Conservation (phyloP, 2,113 vertebrate genomes). For the Paraplagusia blochii region DNA sequence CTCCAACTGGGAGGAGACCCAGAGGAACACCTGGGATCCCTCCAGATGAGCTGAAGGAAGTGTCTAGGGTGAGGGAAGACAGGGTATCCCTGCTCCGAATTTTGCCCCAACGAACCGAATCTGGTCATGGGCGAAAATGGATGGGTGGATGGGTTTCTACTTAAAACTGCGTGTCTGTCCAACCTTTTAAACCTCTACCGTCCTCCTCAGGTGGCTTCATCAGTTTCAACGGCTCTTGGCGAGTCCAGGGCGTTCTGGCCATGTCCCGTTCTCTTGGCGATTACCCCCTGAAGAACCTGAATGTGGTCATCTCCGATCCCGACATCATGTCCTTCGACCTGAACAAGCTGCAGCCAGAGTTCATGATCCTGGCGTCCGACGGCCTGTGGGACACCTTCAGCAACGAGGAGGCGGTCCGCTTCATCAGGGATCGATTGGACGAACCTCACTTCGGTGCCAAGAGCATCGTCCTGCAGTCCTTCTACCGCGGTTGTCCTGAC, state of each 20-base stretch:
- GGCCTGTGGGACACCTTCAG: conserved; percentile 99
- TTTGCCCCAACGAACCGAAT: too few relatives aligned
- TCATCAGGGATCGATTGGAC: conserved; percentile 92
- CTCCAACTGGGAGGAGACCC: too few relatives aligned
- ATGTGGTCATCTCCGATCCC: conserved; percentile 92
- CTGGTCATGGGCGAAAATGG: too few relatives aligned
- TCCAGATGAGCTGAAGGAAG: too few relatives aligned
- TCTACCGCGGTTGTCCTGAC: conserved; percentile 95
- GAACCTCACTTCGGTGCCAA: conserved; percentile 98
- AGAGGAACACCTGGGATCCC: too few relatives aligned
- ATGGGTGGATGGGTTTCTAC: too few relatives aligned
- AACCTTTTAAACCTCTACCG: neutral
- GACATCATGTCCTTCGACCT: conserved; percentile 95
- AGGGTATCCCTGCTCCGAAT: too few relatives aligned
- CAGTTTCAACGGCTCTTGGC: conserved; percentile 98
- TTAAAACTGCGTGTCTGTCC: too few relatives aligned
- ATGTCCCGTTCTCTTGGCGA: conserved; percentile 98
- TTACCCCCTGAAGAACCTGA: conserved; percentile 96
- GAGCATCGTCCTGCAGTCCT: conserved; percentile 98
- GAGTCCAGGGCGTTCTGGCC: conserved; percentile 95
- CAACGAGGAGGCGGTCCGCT: conserved; percentile 95
- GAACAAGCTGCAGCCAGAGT: conserved; percentile 94
- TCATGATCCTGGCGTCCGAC: conserved; percentile 97
- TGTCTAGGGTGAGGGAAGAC: too few relatives aligned
- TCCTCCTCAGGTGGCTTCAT: conserved; percentile 89